Percentiles rank a stretch among this genome's conserved stretches.
Conservation (phyloP, 2,888 invertebrate genomes). For the Caenorhabditis sp. region DNA sequence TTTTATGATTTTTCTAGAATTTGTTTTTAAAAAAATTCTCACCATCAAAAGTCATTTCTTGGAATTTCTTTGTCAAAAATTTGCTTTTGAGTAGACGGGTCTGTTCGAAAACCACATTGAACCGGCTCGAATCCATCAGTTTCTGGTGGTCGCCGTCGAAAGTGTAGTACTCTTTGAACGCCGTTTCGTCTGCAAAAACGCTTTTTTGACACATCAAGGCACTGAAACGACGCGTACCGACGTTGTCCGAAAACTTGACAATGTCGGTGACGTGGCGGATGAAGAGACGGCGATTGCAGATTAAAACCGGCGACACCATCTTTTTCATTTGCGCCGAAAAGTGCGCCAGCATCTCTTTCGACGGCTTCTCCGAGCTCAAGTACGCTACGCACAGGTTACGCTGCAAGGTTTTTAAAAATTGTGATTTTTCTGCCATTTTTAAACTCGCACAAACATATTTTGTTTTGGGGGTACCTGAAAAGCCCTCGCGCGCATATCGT, state of each 20-base stretch:
- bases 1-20: not conserved
- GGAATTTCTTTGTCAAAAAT: slow-evolving; percentile 50
- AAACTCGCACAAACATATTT: not conserved
- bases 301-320: slow-evolving; percentile 65
- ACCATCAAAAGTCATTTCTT: slow-evolving; percentile 48
- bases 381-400: slow-evolving; percentile 72
- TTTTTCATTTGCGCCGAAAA: slow-evolving; percentile 58
- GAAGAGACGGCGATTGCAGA: slow-evolving; percentile 74
- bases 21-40: not conserved
- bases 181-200: slow-evolving; percentile 51
- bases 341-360: slow-evolving; percentile 43
- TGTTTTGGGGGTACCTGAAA: slow-evolving; percentile 62
- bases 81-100: slow-evolving; percentile 50
- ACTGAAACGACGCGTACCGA: slow-evolving; percentile 24
- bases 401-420: slow-evolving; percentile 43
- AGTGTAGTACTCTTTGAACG: slow-evolving; percentile 56
- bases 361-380: slow-evolving; percentile 66
- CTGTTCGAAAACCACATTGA: slow-evolving; percentile 57
- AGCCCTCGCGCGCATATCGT: slow-evolving; percentile 74
- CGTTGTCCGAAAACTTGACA: slow-evolving; percentile 51
- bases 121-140: slow-evolving; percentile 37
- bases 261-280: slow-evolving; percentile 60
- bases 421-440: not conserved
- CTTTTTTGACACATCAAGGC: not conserved
- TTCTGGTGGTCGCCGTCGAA: slow-evolving; percentile 52